phyloP scores from a whole-genome alignment of 1,140 invertebrate genomes.

The Melitaea cinxia region DNA sequence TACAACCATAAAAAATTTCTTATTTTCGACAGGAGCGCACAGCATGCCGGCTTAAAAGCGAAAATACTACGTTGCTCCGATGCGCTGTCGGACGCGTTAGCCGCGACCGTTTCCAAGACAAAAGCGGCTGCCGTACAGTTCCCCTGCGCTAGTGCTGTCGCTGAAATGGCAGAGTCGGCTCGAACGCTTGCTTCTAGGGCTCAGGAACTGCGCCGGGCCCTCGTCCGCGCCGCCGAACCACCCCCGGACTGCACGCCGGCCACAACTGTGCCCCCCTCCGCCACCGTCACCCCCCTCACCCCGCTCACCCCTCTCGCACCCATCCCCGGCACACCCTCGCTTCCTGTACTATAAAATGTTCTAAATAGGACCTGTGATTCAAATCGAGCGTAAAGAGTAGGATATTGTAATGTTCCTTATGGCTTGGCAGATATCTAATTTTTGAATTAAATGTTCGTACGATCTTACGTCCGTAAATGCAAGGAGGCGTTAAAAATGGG shows the following conservation, averaged over 20 bases:
- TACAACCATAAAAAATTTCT: background rate
- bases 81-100: constrained; percentile 91
- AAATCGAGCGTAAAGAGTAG: constrained; percentile 2
- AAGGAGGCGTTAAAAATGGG: background rate
- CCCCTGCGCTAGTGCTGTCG: constrained; percentile 93
- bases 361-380: background rate
- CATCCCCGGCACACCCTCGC: constrained; percentile 45
- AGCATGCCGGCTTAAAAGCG: constrained; percentile 86
- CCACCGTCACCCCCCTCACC: constrained; percentile 58
- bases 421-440: constrained; percentile 23
- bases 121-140: constrained; percentile 95
- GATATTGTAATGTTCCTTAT: constrained; percentile 26
- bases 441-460: constrained; percentile 11
- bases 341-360: constrained; percentile 63
- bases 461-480: background rate
- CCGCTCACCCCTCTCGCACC: constrained; percentile 57
- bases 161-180: constrained; percentile 96
- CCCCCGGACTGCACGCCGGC: constrained; percentile 56
- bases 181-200: constrained; percentile 56
- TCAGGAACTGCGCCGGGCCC: constrained; percentile 57
- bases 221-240: constrained; percentile 65
- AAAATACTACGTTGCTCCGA: constrained; percentile 91
- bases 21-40: constrained; percentile 84
- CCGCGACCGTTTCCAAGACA: constrained; percentile 92
- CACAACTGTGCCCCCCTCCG: constrained; percentile 59